Evolutionary conservation across 2,797 vertebrate genomes (phyloP).

Genomic region (Propithecus deckenii): DNA sequence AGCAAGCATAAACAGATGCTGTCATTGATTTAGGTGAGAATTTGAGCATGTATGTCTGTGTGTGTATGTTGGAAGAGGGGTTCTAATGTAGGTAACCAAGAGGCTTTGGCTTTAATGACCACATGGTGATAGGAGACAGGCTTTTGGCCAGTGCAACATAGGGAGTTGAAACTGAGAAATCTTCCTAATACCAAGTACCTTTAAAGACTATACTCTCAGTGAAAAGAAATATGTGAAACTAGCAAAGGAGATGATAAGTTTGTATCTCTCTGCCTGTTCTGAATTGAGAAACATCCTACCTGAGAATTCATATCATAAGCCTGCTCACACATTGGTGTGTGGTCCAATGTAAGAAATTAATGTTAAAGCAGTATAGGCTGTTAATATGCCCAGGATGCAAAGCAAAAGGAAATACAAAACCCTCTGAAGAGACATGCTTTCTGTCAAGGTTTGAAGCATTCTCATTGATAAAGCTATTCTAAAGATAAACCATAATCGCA

Average conservation of each 20-base stretch:
- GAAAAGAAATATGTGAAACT: background rate
- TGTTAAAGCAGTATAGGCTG: background rate
- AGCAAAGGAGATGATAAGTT: background rate
- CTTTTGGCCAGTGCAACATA: background rate
- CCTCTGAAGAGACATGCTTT: background rate
- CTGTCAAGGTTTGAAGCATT: background rate
- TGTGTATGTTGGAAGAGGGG: background rate
- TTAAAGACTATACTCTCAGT: background rate
- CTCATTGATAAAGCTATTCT: background rate
- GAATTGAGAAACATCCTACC: background rate
- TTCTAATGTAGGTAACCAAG: background rate
- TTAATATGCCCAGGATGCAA: background rate
- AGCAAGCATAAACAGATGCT: background rate
- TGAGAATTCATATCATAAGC: background rate
- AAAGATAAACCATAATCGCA: background rate
- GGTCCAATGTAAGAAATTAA: background rate
- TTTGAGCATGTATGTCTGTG: background rate
- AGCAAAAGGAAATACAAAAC: background rate
- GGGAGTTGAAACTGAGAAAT: background rate
- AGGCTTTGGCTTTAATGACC: background rate
- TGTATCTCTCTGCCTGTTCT: background rate
- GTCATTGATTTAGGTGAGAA: background rate
- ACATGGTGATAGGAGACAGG: background rate
- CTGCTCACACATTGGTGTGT: background rate
- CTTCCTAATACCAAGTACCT: background rate